Percentiles rank a stretch among this genome's conserved stretches.
Evolutionary conservation across 1,140 invertebrate species (phyloP).

Genomic region (Pentalonia nigronervosa): DNA sequence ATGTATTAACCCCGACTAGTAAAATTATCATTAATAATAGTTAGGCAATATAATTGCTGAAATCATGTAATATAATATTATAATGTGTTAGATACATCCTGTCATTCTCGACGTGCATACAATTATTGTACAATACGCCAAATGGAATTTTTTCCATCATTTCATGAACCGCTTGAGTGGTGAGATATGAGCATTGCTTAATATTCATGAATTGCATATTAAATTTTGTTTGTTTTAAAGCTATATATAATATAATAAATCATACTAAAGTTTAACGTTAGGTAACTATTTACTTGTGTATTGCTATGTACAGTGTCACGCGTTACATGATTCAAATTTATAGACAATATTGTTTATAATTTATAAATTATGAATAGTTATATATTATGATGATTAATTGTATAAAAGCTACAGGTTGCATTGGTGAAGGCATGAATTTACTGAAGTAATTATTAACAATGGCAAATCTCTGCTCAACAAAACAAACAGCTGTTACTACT

Average conservation of each 20-base stretch:
- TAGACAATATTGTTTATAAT: not conserved
- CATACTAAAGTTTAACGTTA: not conserved
- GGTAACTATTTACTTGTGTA: not conserved
- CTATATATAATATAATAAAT: not conserved
- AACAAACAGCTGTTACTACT: not conserved
- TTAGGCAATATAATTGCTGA: not conserved
- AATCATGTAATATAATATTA: not conserved
- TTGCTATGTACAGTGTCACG: not conserved
- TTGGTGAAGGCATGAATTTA: not conserved
- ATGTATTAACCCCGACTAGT: not conserved
- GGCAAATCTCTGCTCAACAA: not conserved
- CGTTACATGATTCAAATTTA: not conserved
- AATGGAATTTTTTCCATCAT: not conserved
- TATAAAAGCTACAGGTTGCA: not conserved
- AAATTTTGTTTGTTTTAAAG: not conserved
- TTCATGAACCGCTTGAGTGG: not conserved
- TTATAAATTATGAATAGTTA: not conserved
- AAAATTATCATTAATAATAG: not conserved
- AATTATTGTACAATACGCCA: not conserved
- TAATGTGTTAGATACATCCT: not conserved
- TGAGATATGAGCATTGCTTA: not conserved
- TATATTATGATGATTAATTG: not conserved
- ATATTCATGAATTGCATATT: not conserved
- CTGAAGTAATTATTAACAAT: not conserved
- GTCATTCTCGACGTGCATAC: not conserved